Evolutionary conservation across 2,888 invertebrate genomes (phyloP), one percentile per base, ranked within the genome.

Genomic region (Apocheima hispidaria): DNA sequence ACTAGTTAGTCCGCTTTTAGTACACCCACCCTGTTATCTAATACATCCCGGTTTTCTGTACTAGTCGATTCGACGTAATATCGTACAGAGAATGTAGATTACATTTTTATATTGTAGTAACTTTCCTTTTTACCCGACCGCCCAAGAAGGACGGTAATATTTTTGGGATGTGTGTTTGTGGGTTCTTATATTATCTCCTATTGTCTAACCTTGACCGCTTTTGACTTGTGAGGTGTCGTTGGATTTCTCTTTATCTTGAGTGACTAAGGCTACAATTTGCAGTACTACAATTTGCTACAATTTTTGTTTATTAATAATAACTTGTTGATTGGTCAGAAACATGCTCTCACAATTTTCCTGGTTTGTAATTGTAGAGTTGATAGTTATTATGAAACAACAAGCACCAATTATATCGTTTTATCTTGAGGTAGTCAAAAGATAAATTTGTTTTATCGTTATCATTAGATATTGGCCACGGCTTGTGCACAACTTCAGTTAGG

Each of bases 1-100:
- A 74, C 82, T 80, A 78, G 82, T 81, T 82, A 81, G 76, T 74
- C 82, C 74, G 75, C 76, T 80, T 83, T 77, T 80, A 83, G 83
- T 70, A 74, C 73, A 77, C 79, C 78, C 72, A 79, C 74, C 72
- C 75, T 72, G 70, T 71, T 72, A 71, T 69, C 70, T 74, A 75
- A 79, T 59, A 55, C 43, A 73, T 76, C 74, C 77, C 63, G 73
- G 55, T 66, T 65, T 51, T 65, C 60, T 60, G 58, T 60, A 52
- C 66, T 68, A 48, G 62, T 60, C 63, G 16, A 26, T 51, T 60
- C 59, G 38, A 51, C 20, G 44, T 44, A 58, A 58, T 36, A 41
- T 40, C 18, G 18, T 18, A 20, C 14, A 14, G 23, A 43, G 33
- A 6, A 23, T 26, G n/a, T 43, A 14, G 6, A 7, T 43, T 26